Conservation (phyloP, 2,797 vertebrate species). For the Rhabdomys pumilio region DNA sequence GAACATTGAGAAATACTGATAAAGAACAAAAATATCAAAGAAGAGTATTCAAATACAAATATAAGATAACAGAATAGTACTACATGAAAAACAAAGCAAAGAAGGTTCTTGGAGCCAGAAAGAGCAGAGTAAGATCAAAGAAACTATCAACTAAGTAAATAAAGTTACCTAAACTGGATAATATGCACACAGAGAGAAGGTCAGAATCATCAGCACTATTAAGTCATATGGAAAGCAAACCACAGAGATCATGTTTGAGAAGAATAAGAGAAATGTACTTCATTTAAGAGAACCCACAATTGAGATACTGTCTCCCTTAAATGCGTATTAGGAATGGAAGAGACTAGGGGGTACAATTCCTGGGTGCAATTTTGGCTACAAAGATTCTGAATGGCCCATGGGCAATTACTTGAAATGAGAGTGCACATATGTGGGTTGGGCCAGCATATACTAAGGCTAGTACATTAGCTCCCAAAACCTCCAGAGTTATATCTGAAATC, state of each 20-base stretch:
- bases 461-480: background rate
- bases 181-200: background rate
- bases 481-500: slow-evolving; percentile 32
- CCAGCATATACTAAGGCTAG: background rate
- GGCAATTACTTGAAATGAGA: background rate
- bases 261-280: slow-evolving; percentile 11
- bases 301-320: background rate
- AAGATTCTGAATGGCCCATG: background rate
- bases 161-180: slow-evolving; percentile 32
- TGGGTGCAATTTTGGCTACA: background rate
- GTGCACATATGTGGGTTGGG: background rate
- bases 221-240: slow-evolving; percentile 4
- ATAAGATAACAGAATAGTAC: background rate
- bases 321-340: background rate
- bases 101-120: slow-evolving; percentile 4
- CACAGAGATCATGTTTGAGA: background rate
- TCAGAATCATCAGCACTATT: background rate
- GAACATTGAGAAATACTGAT: background rate
- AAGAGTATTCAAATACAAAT: slow-evolving; percentile 16
- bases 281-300: background rate
- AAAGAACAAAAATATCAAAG: slow-evolving; percentile 52
- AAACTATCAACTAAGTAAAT: slow-evolving; percentile 40
- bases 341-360: background rate
- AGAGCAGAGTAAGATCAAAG: slow-evolving; percentile 16
- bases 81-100: background rate